These are phyloP conservation scores for Cyprinella venusta DNA, from an alignment of 2,797 vertebrate genomes.

Conservation along the genomic window DNA sequence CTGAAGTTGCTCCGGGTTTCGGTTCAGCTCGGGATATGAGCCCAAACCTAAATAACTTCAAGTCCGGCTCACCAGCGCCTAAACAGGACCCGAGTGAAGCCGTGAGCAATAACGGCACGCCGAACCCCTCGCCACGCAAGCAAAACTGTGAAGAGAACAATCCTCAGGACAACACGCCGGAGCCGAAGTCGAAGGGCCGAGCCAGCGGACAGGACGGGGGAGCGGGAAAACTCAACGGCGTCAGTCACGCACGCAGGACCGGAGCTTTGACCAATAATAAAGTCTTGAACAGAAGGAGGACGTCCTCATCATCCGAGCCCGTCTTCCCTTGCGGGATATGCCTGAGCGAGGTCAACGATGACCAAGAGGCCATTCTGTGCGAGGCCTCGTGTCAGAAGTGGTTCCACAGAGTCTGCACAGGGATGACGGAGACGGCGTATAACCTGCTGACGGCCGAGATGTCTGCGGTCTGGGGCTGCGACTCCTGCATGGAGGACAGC, in stretches of 20 bases:
- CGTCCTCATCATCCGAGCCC: conserved; percentile 71
- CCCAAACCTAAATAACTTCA: conserved; percentile 74
- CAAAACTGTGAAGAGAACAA: conserved; percentile 71
- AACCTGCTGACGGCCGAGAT: conserved; percentile 83
- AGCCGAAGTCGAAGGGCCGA: conserved; percentile 68
- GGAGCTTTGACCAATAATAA: conserved; percentile 64
- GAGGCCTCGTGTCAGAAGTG: conserved; percentile 87
- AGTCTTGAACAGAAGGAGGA: conserved; percentile 68
- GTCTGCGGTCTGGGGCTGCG: conserved; percentile 84
- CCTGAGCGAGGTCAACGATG: conserved; percentile 82
- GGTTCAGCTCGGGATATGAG: conserved; percentile 70
- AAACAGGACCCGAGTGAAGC: conserved; percentile 77
- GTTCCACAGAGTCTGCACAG: conserved; percentile 86
- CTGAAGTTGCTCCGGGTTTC: conserved; percentile 70
- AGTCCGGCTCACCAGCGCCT: conserved; percentile 69
- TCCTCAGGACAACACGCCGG: conserved; percentile 65
- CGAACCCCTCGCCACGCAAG: conserved; percentile 51
- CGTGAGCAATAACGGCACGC: conserved; percentile 64
- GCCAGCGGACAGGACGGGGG: conserved; percentile 43
- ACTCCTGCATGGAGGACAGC: conserved; percentile 83
- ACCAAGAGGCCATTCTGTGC: conserved; percentile 86
- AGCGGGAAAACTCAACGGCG: conserved; percentile 72
- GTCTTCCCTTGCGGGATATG: conserved; percentile 84
- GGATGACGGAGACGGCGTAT: conserved; percentile 86
- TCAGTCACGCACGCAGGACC: conserved; percentile 64